Percentiles rank a stretch among this genome's conserved stretches.
Conservation (phyloP, 2,113 vertebrate species). For the Cyanoliseus patagonus region DNA sequence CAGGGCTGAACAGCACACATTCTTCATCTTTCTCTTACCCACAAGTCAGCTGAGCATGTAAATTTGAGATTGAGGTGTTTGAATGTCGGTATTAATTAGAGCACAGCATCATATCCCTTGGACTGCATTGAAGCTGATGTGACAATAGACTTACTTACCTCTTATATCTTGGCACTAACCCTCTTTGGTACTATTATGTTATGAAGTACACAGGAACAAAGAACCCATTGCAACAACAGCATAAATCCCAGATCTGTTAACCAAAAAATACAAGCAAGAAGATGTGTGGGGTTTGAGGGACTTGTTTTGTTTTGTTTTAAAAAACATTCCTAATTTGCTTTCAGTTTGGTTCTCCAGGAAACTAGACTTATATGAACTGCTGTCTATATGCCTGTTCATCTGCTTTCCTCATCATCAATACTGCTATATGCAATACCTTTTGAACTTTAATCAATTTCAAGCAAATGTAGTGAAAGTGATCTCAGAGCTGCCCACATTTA, state of each 20-base stretch:
- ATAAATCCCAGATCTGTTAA: not conserved
- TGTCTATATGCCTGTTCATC: not conserved
- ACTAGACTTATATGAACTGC: not conserved
- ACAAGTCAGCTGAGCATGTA: not conserved
- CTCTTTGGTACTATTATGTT: not conserved
- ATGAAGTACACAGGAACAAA: not conserved
- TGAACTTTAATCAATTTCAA: not conserved
- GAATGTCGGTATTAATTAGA: constrained; percentile 24
- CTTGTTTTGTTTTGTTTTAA: not conserved
- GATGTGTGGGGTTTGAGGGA: not conserved
- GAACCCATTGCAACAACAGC: not conserved
- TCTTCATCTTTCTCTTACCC: not conserved
- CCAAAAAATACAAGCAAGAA: not conserved
- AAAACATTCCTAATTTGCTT: not conserved
- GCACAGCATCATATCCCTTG: not conserved
- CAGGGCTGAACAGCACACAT: not conserved
- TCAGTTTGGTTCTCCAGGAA: constrained; percentile 11
- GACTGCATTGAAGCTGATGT: not conserved
- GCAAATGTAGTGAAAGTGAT: not conserved
- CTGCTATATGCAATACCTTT: not conserved
- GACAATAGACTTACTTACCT: not conserved
- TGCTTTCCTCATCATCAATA: not conserved
- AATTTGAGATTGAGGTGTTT: not conserved
- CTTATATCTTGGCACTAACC: not conserved
- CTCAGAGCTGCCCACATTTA: not conserved